Evolutionary conservation across 1,140 invertebrate species (phyloP).

Genomic region (Ectropis grisescens): DNA sequence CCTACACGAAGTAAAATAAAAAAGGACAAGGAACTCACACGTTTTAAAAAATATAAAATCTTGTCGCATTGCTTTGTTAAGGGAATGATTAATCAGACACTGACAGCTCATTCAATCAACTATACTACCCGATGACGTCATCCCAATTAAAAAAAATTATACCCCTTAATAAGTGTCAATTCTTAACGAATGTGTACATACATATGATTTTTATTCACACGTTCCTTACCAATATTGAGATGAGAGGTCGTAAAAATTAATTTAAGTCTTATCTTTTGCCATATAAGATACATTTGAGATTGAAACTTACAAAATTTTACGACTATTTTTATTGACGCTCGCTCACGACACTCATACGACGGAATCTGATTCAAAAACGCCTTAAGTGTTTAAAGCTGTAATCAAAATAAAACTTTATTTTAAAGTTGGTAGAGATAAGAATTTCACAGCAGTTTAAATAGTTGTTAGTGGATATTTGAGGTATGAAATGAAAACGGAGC

Average conservation of each 20-base stretch:
- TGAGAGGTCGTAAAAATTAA: too few species aligned
- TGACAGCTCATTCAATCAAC: constrained; percentile 33
- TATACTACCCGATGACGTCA: constrained; percentile 59
- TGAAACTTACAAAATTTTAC: constrained; percentile 35
- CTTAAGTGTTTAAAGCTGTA: background rate
- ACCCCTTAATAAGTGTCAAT: constrained; percentile 68
- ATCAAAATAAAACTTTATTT: too few species aligned
- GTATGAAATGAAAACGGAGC: too few species aligned
- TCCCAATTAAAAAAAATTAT: constrained; percentile 68
- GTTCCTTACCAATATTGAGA: constrained; percentile 19
- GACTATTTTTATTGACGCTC: constrained; percentile 68
- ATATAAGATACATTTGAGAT: too few species aligned
- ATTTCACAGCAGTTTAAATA: too few species aligned
- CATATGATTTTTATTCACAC: constrained; percentile 67
- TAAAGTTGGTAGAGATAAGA: too few species aligned
- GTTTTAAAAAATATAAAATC: too few species aligned
- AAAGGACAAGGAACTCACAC: too few species aligned
- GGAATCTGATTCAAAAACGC: constrained; percentile 10
- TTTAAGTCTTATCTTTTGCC: too few species aligned
- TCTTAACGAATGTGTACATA: constrained; percentile 68
- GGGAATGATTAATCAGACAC: constrained; percentile 62
- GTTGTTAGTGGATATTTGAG: too few species aligned
- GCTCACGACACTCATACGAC: constrained; percentile 49
- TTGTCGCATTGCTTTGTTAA: too few species aligned
- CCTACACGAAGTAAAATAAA: too few species aligned